Conservation (phyloP, 2,113 vertebrate genomes). For the Coreoperca whiteheadi region DNA sequence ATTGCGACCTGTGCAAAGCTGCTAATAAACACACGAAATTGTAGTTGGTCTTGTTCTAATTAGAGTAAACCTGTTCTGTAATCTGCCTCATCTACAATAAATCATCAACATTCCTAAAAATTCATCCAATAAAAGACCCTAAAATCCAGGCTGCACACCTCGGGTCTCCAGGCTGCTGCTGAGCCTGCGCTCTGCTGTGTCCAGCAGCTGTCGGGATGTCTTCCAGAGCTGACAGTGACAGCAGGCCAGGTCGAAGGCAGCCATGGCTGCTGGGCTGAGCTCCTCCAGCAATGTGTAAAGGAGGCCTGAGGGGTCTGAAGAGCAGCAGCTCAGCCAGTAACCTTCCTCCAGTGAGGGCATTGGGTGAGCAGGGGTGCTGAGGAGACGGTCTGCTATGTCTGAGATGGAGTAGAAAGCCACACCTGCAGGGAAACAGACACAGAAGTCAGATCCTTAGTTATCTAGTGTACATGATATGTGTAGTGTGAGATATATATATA, state of each 20-base stretch:
- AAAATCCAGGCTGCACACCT: slow-evolving; percentile 75
- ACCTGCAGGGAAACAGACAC: slow-evolving; percentile 78
- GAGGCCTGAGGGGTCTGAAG: slow-evolving; percentile 81
- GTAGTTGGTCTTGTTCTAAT: not conserved
- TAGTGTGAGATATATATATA: too few species aligned
- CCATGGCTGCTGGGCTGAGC: slow-evolving; percentile 93
- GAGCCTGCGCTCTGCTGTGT: slow-evolving; percentile 92
- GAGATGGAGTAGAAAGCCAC: slow-evolving; percentile 98
- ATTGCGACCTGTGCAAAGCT: not conserved
- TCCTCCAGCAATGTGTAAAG: slow-evolving; percentile 87
- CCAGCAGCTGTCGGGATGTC: slow-evolving; percentile 94
- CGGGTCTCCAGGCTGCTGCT: slow-evolving; percentile 85
- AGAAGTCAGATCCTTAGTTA: not conserved
- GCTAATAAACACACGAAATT: not conserved
- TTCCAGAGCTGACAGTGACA: slow-evolving; percentile 96
- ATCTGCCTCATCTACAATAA: not conserved
- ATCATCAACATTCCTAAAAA: not conserved
- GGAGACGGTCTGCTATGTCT: slow-evolving; percentile 94
- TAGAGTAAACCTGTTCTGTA: not conserved
- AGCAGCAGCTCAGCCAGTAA: slow-evolving; percentile 88
- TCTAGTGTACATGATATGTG: not conserved
- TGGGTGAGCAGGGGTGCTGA: slow-evolving; percentile 86
- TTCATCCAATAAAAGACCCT: not conserved
- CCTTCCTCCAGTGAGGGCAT: slow-evolving; percentile 89
- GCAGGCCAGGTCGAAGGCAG: slow-evolving; percentile 95